Evolutionary conservation across 1,140 invertebrate genomes (phyloP).

Genomic region (Aphelinus atriplicis): DNA sequence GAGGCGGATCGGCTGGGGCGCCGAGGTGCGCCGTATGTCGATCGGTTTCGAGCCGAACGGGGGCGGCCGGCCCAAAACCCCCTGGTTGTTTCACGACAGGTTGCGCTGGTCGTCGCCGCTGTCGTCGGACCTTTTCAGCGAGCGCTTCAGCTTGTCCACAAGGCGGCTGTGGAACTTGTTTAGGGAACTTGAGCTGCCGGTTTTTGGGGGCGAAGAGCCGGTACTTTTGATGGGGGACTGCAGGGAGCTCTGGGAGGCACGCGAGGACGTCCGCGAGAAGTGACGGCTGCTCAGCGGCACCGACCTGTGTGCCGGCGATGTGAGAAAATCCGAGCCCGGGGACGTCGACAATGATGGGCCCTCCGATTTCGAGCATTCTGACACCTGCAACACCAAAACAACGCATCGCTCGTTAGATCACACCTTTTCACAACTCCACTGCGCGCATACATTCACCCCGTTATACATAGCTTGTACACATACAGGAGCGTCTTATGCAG

Average conservation of each 20-base stretch:
- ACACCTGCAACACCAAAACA: constrained; percentile 61
- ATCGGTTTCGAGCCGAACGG: constrained; percentile 61
- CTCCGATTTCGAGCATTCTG: constrained; percentile 82
- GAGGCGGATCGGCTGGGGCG: constrained; percentile 45
- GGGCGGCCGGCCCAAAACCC: constrained; percentile 62
- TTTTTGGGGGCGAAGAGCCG: constrained; percentile 70
- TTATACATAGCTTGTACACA: no score
- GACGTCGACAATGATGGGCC: constrained; percentile 78
- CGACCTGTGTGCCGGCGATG: constrained; percentile 72
- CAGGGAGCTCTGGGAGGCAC: constrained; percentile 71
- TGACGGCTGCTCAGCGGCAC: constrained; percentile 71
- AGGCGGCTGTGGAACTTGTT: constrained; percentile 87
- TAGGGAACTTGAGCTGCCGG: constrained; percentile 71
- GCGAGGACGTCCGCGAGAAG: constrained; percentile 70
- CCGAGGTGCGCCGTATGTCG: constrained; percentile 61
- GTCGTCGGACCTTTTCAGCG: constrained; percentile 74
- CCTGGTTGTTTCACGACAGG: constrained; percentile 62
- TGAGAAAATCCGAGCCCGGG: constrained; percentile 74
- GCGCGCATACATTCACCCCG: no score
- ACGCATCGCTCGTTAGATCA: no score
- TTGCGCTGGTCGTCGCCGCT: constrained; percentile 67
- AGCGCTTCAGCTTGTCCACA: constrained; percentile 84
- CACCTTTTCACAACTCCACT: no score
- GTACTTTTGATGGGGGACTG: constrained; percentile 72
- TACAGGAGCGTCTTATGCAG: no score